phyloP scores from a whole-genome alignment of 2,888 invertebrate species.

The Galeruca laticollis region DNA sequence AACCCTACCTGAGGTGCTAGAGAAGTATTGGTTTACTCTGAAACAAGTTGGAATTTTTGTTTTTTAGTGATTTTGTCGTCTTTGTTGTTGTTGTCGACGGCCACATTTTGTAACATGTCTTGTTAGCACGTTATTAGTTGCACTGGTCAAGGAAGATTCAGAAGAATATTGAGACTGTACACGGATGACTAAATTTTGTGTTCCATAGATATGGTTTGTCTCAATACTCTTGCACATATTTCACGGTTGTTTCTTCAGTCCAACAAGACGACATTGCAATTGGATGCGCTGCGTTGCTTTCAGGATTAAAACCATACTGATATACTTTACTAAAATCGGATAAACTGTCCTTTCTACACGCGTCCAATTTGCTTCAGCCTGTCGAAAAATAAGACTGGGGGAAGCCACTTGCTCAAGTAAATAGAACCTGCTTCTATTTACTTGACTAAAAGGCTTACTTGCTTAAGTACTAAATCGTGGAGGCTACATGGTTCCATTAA shows the following conservation, averaged over 20 bases:
- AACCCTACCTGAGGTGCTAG: too few species aligned
- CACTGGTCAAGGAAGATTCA: too few species aligned
- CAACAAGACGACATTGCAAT: too few species aligned
- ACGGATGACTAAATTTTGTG: conserved; percentile 7
- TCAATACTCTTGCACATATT: background rate
- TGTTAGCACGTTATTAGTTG: too few species aligned
- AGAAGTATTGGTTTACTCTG: too few species aligned
- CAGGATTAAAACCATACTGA: background rate
- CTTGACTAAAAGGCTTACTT: too few species aligned
- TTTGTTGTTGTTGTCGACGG: too few species aligned
- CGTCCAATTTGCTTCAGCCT: conserved; percentile 18
- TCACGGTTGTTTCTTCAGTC: background rate
- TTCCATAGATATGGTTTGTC: background rate
- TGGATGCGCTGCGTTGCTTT: too few species aligned
- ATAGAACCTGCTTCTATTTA: conserved; percentile 43
- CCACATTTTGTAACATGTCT: background rate
- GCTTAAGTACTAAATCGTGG: background rate
- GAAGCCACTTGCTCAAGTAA: conserved; percentile 24
- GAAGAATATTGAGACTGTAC: too few species aligned
- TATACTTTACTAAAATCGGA: conserved; percentile 20
- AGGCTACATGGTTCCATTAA: background rate
- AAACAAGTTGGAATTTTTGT: too few species aligned
- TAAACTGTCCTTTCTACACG: conserved; percentile 22
- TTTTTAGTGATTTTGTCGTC: too few species aligned
- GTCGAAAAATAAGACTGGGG: conserved; percentile 24